Evolutionary conservation across 2,888 invertebrate genomes (phyloP), one percentile per base, ranked within the genome.

Genomic region (Lithophane semibrunnea): DNA sequence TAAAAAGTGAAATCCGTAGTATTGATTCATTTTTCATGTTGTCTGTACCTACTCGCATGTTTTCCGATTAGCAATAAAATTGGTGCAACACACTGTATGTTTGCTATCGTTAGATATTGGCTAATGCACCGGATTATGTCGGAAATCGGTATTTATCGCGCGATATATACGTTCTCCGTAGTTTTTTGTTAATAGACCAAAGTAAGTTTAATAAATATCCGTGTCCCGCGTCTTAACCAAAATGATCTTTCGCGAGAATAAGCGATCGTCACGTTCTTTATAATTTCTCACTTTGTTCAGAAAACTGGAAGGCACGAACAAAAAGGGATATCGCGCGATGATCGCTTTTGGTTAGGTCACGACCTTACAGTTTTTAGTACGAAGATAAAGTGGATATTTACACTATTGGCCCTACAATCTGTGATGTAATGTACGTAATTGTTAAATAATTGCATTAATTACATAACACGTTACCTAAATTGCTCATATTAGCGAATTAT

Each of bases 11-110:
- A 61, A 47, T 70, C 13, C 3, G 7, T 16, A 21, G 13, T 29
- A 29, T 16, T 65, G 10, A 54, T 16, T 10, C 12, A 37, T 2
- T 65, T 79, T 79, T 64, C 3, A 13, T 44, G 29, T n/a, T 44
- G 3, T 5, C 67, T 37, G 21, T 52, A 49, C n/a, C n/a, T n/a
- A n/a, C 58, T 56, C 37, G 44, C 69, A 61, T 70, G 73, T 66
- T 68, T 81, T 21, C 64, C 49, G 47, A 71, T 71, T 70, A 52
- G 69, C 52, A 82, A 73, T 82, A 10, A 73, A 73, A 77, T 69
- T 73, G 69, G 24, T 58, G 56, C 66, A 77, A 73, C n/a, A 47
- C 73, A 63, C 56, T 61, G 44, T 73, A 67, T 44, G 56, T 75
- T 66, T 54, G 52, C 37, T 72, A 52, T 73, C 21, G 29, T 60